A percentile compares a stretch with the other conserved stretches of the same genome.
Evolutionary conservation across 2,113 vertebrate genomes (phyloP).

Genomic region (Lagenorhynchus albirostris): DNA sequence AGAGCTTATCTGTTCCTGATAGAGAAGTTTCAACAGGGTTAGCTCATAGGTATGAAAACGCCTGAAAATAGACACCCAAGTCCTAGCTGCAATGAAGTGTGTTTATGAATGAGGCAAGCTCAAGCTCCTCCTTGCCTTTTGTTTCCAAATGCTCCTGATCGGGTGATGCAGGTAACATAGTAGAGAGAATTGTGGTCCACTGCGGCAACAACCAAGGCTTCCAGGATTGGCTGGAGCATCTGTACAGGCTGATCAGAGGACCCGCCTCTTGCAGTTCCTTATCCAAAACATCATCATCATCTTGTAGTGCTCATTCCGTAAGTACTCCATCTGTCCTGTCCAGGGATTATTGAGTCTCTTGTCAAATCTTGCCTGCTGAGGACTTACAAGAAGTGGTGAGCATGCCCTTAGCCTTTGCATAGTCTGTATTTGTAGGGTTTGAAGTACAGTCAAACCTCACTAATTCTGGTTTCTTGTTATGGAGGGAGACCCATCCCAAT

Average conservation of each 20-base stretch:
- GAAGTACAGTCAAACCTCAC: conserved; percentile 62
- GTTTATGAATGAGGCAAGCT: neutral
- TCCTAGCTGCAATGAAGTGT: neutral
- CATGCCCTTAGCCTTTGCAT: neutral
- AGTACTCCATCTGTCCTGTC: neutral
- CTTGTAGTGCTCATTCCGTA: conserved; percentile 82
- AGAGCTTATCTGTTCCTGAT: neutral
- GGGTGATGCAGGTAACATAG: conserved; percentile 83
- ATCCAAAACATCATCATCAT: conserved; percentile 84
- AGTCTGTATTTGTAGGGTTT: neutral
- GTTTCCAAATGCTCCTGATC: conserved; percentile 23
- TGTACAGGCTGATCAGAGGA: conserved; percentile 90
- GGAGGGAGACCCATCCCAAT: neutral
- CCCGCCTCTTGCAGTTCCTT: conserved; percentile 85
- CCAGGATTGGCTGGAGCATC: conserved; percentile 95
- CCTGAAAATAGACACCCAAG: neutral
- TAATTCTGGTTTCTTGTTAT: conserved; percentile 44
- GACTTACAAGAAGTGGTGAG: neutral
- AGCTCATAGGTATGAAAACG: neutral
- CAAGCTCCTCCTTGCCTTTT: neutral
- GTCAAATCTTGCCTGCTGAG: conserved; percentile 13
- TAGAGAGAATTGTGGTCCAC: conserved; percentile 89
- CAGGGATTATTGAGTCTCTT: neutral
- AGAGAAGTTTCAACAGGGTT: neutral
- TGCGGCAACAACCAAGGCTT: conserved; percentile 91